A percentile compares a stretch with the other conserved stretches of the same genome.
Conservation (phyloP, 35 echinoderm and acorn worm species). For the Apostichopus parvimensis region DNA sequence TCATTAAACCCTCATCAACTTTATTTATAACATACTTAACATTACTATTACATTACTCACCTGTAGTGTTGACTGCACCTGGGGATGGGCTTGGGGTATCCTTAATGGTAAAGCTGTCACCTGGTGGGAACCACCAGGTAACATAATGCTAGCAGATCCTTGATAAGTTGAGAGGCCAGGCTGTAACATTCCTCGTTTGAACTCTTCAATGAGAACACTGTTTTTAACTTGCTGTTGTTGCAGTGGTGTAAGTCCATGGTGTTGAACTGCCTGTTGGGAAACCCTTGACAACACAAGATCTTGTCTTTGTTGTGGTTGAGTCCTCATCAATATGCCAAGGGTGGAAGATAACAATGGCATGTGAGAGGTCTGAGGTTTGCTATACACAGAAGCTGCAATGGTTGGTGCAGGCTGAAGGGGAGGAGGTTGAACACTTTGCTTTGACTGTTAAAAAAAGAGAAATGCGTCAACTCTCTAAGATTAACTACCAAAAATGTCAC, state of each 20-base stretch:
- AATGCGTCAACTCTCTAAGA: not conserved
- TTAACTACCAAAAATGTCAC: too few species aligned
- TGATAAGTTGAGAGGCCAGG: not conserved
- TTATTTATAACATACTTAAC: too few species aligned
- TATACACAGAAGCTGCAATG: slow-evolving; percentile 18
- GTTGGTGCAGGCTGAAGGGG: slow-evolving; percentile 13
- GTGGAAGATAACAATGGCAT: slow-evolving; percentile 1
- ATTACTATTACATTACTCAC: not conserved
- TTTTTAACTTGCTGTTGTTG: slow-evolving; percentile 26
- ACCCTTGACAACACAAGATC: not conserved
- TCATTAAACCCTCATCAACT: not conserved
- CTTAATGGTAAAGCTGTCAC: slow-evolving; percentile 30
- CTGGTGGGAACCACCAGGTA: slow-evolving; percentile 1
- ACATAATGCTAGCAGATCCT: not conserved
- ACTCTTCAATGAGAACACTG: not conserved
- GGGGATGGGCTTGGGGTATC: slow-evolving; percentile 16
- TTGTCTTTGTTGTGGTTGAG: slow-evolving; percentile 18
- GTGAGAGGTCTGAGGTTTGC: slow-evolving; percentile 7
- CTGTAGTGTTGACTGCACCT: slow-evolving; percentile 8
- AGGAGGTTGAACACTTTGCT: not conserved
- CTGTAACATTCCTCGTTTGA: slow-evolving; percentile 26
- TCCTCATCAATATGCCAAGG: not conserved
- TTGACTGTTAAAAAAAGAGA: slow-evolving; percentile 21
- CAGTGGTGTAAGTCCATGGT: slow-evolving; percentile 13
- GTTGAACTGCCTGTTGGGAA: slow-evolving; percentile 25